phyloP scores from a whole-genome alignment of 2,797 vertebrate genomes.

The Semotilus atromaculatus region DNA sequence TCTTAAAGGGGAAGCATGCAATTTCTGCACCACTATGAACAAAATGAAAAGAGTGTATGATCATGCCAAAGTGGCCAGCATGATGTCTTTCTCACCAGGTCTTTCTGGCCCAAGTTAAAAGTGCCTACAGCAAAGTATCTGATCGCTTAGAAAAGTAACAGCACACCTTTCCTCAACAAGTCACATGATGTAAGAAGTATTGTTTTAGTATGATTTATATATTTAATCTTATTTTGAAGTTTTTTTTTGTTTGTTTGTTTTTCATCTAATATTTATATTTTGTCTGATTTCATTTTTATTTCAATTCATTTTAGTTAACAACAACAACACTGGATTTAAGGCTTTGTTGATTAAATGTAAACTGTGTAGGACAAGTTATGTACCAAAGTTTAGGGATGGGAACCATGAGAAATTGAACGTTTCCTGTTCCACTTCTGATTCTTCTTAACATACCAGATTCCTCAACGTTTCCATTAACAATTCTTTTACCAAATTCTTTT shows the following conservation, averaged over 20 bases:
- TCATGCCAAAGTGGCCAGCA: neutral
- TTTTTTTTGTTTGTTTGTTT: neutral
- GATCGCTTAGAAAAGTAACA: neutral
- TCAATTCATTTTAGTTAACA: neutral
- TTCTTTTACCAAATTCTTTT: no score
- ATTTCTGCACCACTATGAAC: neutral
- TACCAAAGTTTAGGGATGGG: neutral
- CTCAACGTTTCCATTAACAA: neutral
- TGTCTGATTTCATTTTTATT: neutral
- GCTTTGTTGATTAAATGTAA: neutral
- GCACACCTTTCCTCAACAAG: neutral
- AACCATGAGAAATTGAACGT: neutral
- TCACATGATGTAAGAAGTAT: neutral
- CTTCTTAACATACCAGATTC: neutral
- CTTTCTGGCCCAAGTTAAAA: neutral
- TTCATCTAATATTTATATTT: neutral
- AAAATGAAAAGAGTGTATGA: neutral
- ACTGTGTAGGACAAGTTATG: neutral
- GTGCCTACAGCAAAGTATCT: neutral
- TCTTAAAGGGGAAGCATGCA: slow-evolving; percentile 7
- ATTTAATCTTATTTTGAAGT: neutral
- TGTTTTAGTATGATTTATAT: neutral
- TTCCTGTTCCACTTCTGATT: neutral
- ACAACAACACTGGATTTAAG: neutral
- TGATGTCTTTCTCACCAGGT: no score